Percentiles rank a stretch among this genome's conserved stretches.
phyloP scores from a whole-genome alignment of 2,797 vertebrate species.

The Macropus fuliginosus region DNA sequence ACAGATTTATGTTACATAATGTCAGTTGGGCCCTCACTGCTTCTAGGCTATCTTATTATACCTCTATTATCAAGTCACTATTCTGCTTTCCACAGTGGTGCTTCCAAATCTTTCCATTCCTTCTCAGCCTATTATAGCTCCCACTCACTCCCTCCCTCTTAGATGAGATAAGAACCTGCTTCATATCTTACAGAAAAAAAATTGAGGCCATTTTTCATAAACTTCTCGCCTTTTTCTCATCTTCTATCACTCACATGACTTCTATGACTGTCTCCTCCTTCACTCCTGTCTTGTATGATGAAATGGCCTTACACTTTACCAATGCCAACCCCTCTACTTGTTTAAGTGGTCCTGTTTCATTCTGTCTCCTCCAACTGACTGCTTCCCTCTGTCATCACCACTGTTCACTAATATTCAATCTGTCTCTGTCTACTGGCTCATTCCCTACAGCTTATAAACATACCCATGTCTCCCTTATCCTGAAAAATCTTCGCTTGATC shows the following conservation, averaged over 20 bases:
- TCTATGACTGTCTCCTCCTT: neutral
- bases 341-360: neutral
- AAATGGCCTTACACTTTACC: neutral
- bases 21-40: too few relatives aligned
- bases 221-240: neutral
- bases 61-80: neutral
- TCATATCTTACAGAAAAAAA: neutral
- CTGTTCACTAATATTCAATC: neutral
- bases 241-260: neutral
- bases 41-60: too few relatives aligned
- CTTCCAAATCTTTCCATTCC: neutral
- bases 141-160: accelerated
- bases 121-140: neutral
- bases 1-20: too few relatives aligned
- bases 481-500: neutral
- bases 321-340: neutral
- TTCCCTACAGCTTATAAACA: neutral
- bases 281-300: neutral
- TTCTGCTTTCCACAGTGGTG: neutral
- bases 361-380: neutral
- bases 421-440: neutral
- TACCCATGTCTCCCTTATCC: neutral
- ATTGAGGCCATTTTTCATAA: neutral
- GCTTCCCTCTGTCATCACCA: neutral
- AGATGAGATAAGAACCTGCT: neutral